A percentile compares a stretch with the other conserved stretches of the same genome.
Conservation (phyloP, 1,140 invertebrate species). For the Lepidurus apus region DNA sequence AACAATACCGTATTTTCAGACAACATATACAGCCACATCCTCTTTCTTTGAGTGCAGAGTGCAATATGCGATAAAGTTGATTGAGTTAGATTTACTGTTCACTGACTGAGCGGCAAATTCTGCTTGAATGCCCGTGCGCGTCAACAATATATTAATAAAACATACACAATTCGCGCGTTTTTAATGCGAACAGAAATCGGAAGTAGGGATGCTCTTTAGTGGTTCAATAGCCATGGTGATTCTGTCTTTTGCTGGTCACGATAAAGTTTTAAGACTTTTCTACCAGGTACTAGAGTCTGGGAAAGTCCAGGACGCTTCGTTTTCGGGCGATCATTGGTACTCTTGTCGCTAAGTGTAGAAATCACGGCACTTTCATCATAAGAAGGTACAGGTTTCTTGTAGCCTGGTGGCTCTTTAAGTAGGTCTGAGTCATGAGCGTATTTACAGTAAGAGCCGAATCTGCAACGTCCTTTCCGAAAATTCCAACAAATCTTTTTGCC, state of each 20-base stretch:
- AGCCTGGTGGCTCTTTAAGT: constrained; percentile 37
- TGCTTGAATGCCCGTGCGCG: neutral
- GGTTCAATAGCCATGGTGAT: neutral
- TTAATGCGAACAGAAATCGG: neutral
- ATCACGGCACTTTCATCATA: constrained; percentile 20
- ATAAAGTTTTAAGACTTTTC: neutral
- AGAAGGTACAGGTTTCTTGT: neutral
- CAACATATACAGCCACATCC: neutral
- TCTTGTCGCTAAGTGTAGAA: neutral
- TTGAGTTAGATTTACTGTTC: neutral
- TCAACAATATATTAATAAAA: constrained; percentile 12
- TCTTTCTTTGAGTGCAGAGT: neutral
- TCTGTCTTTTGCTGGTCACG: neutral
- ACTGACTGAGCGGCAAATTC: neutral
- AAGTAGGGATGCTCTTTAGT: neutral
- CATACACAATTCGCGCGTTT: neutral
- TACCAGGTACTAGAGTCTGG: neutral
- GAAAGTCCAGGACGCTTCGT: neutral
- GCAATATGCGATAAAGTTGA: neutral
- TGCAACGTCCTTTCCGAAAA: constrained; percentile 80
- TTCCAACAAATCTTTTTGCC: constrained; percentile 90
- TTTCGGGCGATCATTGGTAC: neutral
- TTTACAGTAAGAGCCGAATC: constrained; percentile 85
- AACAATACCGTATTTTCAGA: neutral
- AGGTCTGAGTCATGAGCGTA: constrained; percentile 87